These are phyloP conservation scores for Microplitis mediator DNA, from an alignment of 1,140 invertebrate genomes.

Conservation along the genomic window DNA sequence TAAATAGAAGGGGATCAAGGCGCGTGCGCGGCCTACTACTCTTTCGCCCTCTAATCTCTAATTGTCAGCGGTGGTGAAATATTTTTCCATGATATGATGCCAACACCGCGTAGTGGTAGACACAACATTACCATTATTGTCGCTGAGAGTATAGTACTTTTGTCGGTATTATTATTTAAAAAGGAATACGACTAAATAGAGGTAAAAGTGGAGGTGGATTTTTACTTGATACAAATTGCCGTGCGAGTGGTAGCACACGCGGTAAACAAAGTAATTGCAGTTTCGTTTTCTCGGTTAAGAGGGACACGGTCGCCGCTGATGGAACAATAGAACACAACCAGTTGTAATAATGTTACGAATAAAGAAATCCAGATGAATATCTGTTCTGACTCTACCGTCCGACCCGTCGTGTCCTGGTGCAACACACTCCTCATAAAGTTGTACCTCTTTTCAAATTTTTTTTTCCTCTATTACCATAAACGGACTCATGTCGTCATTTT, in stretches of 20 bases:
- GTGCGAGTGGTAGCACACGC: conserved; percentile 34
- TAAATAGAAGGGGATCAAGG: conserved; percentile 28
- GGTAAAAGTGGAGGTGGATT: conserved; percentile 24
- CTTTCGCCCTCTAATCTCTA: not conserved
- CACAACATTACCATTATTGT: no score
- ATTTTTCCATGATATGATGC: not conserved
- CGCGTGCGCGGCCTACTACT: conserved; percentile 27
- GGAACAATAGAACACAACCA: conserved; percentile 31
- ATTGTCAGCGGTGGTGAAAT: not conserved
- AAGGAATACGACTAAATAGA: no score
- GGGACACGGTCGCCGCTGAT: conserved; percentile 36
- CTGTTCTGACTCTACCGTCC: not conserved
- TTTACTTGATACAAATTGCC: conserved; percentile 33
- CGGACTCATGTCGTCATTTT: no score
- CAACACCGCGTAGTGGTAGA: not conserved
- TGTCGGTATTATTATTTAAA: no score
- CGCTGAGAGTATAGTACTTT: no score
- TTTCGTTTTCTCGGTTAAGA: conserved; percentile 41
- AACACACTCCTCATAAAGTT: not conserved
- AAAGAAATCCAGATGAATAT: conserved; percentile 33
- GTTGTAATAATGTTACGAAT: conserved; percentile 26
- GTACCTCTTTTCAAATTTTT: not conserved
- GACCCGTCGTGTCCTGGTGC: conserved; percentile 18
- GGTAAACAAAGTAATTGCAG: conserved; percentile 40
- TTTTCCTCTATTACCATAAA: not conserved